Evolutionary conservation across 1,140 invertebrate species (phyloP).

Genomic region (Neotoxoptera formosana): DNA sequence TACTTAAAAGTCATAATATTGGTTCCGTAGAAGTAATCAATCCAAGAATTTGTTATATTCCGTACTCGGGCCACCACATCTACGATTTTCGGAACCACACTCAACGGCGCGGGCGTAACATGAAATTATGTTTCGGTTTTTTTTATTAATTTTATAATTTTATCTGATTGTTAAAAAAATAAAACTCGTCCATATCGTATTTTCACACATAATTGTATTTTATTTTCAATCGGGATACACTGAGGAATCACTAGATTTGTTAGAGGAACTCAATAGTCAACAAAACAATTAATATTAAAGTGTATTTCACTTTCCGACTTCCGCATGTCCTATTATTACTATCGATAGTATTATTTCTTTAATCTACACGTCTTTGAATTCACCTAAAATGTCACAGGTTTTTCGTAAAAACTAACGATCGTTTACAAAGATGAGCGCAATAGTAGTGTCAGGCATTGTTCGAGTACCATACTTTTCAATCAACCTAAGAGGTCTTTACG

Average conservation of each 20-base stretch:
- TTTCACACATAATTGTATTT: background rate
- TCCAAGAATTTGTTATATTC: no score
- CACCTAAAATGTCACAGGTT: background rate
- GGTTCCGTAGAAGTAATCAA: no score
- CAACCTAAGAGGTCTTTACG: background rate
- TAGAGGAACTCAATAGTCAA: background rate
- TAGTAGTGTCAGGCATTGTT: background rate
- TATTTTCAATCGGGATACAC: background rate
- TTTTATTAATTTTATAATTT: background rate
- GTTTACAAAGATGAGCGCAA: background rate
- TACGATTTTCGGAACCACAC: background rate
- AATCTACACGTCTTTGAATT: background rate
- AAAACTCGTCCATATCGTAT: background rate
- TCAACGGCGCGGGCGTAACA: background rate
- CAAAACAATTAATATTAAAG: background rate
- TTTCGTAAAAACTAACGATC: background rate
- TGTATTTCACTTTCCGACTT: background rate
- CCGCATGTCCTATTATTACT: background rate
- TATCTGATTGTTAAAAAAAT: background rate
- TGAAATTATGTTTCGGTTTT: background rate
- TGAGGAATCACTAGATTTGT: background rate
- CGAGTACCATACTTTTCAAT: background rate
- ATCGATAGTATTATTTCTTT: background rate
- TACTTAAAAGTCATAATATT: no score
- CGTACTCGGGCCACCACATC: background rate